A percentile compares a stretch with the other conserved stretches of the same genome.
phyloP scores from a whole-genome alignment of 2,113 vertebrate species.

The Periophthalmus modestus region DNA sequence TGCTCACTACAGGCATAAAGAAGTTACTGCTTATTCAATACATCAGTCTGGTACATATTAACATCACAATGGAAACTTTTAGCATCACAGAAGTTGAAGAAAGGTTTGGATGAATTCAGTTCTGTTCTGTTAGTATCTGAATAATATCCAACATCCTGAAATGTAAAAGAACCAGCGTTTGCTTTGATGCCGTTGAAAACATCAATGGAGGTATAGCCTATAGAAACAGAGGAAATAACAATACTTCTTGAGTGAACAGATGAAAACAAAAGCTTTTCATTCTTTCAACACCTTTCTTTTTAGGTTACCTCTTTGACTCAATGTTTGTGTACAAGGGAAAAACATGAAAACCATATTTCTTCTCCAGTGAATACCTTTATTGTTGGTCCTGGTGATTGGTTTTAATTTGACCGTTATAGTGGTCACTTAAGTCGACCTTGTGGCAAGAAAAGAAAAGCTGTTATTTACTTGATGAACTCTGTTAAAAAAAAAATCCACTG shows the following conservation, averaged over 20 bases:
- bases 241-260: neutral
- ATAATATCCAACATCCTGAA: neutral
- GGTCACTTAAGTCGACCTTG: conserved; percentile 18
- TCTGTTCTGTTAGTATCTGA: neutral
- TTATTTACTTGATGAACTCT: conserved; percentile 1
- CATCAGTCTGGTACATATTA: no score
- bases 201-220: neutral
- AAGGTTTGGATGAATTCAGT: neutral
- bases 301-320: conserved; percentile 6
- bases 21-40: neutral
- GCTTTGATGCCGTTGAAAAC: neutral
- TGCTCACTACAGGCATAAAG: neutral
- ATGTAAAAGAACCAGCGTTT: neutral
- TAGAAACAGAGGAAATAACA: neutral
- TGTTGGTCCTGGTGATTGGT: neutral
- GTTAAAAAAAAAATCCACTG: conserved; percentile 14
- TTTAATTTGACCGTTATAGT: neutral
- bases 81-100: no score
- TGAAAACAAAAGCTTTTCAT: neutral
- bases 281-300: neutral
- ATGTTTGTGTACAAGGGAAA: neutral
- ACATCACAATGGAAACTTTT: no score
- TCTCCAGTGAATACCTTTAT: neutral
- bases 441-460: conserved; percentile 18
- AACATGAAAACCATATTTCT: no score